These are phyloP conservation scores for Microctenopoma stevenorrisi DNA, from an alignment of 2,797 vertebrate genomes.

Conservation along the genomic window DNA sequence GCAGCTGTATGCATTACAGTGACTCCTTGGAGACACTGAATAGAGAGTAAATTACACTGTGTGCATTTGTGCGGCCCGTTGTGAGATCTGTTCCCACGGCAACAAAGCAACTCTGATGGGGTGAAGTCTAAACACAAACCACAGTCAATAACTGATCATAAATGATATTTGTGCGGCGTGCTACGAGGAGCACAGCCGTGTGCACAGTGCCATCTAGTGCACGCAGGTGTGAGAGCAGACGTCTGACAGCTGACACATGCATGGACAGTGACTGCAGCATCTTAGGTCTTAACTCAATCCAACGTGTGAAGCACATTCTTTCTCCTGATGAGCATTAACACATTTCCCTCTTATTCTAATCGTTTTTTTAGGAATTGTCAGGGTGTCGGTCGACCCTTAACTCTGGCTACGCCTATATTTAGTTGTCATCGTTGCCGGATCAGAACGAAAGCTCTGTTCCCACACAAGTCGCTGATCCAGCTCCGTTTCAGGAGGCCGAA, in stretches of 20 bases:
- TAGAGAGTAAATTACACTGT: slow-evolving; percentile 21
- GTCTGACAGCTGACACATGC: not conserved
- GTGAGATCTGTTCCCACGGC: slow-evolving; percentile 40
- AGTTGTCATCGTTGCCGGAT: slow-evolving; percentile 5
- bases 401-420: slow-evolving; percentile 5
- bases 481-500: slow-evolving; percentile 22
- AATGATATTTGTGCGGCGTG: slow-evolving; percentile 46
- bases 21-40: slow-evolving; percentile 22
- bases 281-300: not conserved
- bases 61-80: slow-evolving; percentile 29
- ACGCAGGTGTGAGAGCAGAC: not conserved
- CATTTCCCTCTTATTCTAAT: not conserved
- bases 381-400: not conserved
- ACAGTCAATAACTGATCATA: slow-evolving; percentile 63
- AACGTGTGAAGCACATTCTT: not conserved
- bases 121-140: slow-evolving; percentile 60
- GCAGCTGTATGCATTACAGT: slow-evolving; percentile 44
- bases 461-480: not conserved
- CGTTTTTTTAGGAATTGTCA: not conserved
- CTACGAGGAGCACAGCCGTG: slow-evolving; percentile 36
- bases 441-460: not conserved
- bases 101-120: slow-evolving; percentile 35
- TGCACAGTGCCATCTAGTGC: slow-evolving; percentile 81
- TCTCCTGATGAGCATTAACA: not conserved
- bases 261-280: not conserved